These are phyloP conservation scores for Yasuhikotakia modesta DNA, from an alignment of 2,797 vertebrate genomes.

Conservation along the genomic window DNA sequence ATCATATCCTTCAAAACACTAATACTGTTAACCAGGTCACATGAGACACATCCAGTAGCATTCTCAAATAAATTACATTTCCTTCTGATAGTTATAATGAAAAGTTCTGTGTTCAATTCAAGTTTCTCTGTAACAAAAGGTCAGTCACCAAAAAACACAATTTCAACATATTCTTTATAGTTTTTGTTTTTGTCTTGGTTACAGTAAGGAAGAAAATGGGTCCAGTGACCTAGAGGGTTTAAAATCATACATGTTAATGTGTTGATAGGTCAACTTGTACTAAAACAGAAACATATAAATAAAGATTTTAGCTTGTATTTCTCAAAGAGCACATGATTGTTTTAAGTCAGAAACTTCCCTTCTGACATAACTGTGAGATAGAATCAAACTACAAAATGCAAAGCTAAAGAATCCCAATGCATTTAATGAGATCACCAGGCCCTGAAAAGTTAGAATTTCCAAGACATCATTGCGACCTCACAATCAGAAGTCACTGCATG, in stretches of 20 bases:
- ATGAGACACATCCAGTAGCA: background rate
- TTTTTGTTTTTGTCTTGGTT: too few relatives aligned
- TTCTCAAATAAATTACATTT: too few relatives aligned
- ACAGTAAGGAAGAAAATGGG: too few relatives aligned
- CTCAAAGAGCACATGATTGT: background rate
- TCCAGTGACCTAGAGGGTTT: too few relatives aligned
- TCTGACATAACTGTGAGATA: background rate
- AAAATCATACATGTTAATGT: too few relatives aligned
- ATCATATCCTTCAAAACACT: background rate
- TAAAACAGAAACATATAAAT: background rate
- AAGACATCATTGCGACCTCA: background rate
- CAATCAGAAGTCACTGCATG: background rate
- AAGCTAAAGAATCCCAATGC: background rate
- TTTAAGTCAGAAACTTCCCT: background rate
- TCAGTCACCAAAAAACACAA: too few relatives aligned
- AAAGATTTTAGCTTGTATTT: background rate
- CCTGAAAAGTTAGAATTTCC: background rate
- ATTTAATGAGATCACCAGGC: background rate
- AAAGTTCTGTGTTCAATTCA: too few relatives aligned
- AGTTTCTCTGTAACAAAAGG: too few relatives aligned
- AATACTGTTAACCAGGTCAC: background rate
- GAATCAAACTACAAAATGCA: background rate
- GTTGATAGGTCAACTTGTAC: too few relatives aligned
- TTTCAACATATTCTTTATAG: too few relatives aligned
- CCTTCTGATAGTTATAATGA: too few relatives aligned